Evolutionary conservation across 2,797 vertebrate species (phyloP).

Genomic region (Dicrostonyx torquatus): DNA sequence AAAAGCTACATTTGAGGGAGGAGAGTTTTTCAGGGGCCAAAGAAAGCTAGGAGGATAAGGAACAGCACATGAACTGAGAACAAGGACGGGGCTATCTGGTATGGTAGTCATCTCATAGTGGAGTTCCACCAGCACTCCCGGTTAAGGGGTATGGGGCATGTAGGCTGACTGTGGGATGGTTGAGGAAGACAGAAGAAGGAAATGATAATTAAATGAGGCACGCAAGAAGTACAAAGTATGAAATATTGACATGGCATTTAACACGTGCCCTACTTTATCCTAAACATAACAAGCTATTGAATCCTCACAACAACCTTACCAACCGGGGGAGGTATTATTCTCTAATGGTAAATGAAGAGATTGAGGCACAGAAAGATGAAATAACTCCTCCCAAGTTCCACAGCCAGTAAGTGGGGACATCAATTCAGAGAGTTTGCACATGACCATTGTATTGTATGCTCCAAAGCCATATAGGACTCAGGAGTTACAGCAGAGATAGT

Average conservation of each 20-base stretch:
- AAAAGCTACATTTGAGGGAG: not conserved
- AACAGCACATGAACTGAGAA: not conserved
- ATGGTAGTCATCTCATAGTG: not conserved
- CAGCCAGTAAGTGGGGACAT: not conserved
- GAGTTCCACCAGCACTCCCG: not conserved
- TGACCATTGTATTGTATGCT: not conserved
- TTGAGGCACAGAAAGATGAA: conserved; percentile 35
- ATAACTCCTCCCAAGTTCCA: not conserved
- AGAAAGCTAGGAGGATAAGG: not conserved
- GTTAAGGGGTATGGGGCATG: not conserved
- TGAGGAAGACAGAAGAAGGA: conserved; percentile 29
- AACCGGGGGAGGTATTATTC: not conserved
- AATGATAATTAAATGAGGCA: conserved; percentile 45
- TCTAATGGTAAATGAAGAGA: conserved; percentile 24
- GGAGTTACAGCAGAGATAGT: not conserved
- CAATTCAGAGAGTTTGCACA: not conserved
- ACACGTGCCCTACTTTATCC: not conserved
- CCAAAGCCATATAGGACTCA: not conserved
- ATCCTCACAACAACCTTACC: not conserved
- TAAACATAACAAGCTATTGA: not conserved
- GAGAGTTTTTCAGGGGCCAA: not conserved
- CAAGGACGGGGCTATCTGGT: not conserved
- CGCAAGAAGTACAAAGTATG: conserved; percentile 15
- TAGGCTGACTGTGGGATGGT: not conserved
- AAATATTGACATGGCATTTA: conserved; percentile 8